Evolutionary conservation across 2,888 invertebrate genomes (phyloP).

Genomic region (Halocaridina rubra): DNA sequence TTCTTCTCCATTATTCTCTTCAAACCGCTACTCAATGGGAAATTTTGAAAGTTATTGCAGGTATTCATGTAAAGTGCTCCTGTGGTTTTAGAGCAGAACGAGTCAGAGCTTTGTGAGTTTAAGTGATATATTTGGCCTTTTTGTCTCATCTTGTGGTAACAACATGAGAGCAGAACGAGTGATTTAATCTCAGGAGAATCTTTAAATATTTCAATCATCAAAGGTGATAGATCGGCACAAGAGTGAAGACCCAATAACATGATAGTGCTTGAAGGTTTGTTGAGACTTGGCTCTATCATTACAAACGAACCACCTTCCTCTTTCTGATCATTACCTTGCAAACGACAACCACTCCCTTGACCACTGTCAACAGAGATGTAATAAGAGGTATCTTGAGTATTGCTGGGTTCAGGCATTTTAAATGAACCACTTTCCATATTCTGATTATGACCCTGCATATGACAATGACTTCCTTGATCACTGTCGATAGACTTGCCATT

Average conservation of each 20-base stretch:
- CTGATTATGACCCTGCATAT: too few relatives aligned
- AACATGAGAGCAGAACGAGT: constrained; percentile 56
- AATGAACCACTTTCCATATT: too few relatives aligned
- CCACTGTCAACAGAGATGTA: not conserved
- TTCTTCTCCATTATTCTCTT: not conserved
- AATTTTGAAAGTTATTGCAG: constrained; percentile 20
- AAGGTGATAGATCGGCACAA: constrained; percentile 57
- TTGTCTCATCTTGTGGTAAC: constrained; percentile 52
- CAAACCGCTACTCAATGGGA: constrained; percentile 46
- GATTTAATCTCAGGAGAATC: constrained; percentile 31
- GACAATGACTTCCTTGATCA: not conserved
- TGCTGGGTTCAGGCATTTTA: too few relatives aligned
- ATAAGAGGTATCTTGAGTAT: too few relatives aligned
- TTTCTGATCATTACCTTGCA: not conserved
- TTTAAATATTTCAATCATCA: constrained; percentile 48
- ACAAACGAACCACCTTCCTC: not conserved
- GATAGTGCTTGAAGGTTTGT: not conserved
- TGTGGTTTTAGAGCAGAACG: not conserved
- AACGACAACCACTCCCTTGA: not conserved
- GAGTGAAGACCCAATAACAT: constrained; percentile 53
- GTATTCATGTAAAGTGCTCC: not conserved
- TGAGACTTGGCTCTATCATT: not conserved
- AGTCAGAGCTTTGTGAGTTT: not conserved
- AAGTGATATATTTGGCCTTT: not conserved
- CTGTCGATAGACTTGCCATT: not conserved